Base-by-base conservation (phyloP, 2,888 invertebrate genomes). In the Venusia cambrica region DNA sequence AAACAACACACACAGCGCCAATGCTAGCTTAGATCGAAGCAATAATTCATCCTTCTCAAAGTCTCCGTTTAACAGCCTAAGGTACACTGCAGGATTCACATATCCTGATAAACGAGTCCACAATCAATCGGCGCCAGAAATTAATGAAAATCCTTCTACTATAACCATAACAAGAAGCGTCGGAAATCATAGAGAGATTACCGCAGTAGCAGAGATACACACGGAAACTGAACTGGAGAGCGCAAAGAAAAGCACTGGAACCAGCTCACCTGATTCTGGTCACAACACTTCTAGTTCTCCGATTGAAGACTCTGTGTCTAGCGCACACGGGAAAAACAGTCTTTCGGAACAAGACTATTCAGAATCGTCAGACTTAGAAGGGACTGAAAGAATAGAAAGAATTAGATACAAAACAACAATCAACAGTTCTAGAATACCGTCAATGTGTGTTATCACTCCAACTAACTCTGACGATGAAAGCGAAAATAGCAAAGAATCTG, bases 401-500 rank as follows among this genome's bases (percentile, higher is more conserved):
- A 94, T 96, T 46, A 87, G 95, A 41, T 92, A 92, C 20, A 97
- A 96, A 79, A 97, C 96, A 0, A 93, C 94, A 1, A 94, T 97
- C 20, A 95, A 93, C 61, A 93, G 94, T 29, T 94, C 94, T 53
- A 89, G 96, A 52, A 97, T 97, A 62, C 97, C 97, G 1, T 96
- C 96, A 2, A 94, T 97, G 93, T 97, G 96, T 73, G 95, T 95
- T 1, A 95, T 96, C 27, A 96, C 96, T 6, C 96, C 96, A 2
- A 92, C 93, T 0, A 93, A 93, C 42, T 96, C 95, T 45, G 96
- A 96, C 54, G 96, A 96, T 59, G 96, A 96, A 70, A 92, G 91
- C 48, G 88, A 90, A 66, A 66, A 58, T 16, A 76, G 74, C 51
- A 83, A 76, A 61, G 73, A 68, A 21, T 57, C 62, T 5, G 73